Percentiles rank a stretch among this genome's conserved stretches.
Evolutionary conservation across 2,113 vertebrate species (phyloP).

Genomic region (Phyllopteryx taeniolatus): DNA sequence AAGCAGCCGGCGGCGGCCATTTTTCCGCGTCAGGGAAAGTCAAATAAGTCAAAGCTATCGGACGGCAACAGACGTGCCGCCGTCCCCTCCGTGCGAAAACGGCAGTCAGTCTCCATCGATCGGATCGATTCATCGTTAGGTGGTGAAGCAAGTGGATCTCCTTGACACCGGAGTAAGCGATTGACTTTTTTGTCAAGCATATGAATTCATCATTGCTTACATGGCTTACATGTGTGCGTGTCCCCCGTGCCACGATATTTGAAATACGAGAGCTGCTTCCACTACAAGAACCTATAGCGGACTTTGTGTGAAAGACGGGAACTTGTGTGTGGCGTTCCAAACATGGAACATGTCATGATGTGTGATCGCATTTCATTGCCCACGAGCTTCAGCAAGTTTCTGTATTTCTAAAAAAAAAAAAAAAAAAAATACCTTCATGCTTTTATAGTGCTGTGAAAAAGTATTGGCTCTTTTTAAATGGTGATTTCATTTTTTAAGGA

Average conservation of each 20-base stretch:
- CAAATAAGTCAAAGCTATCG: constrained; percentile 73
- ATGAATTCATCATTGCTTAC: neutral
- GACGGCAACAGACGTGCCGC: constrained; percentile 60
- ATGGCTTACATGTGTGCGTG: neutral
- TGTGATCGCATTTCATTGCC: too few relatives aligned
- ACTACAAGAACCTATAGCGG: neutral
- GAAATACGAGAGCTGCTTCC: neutral
- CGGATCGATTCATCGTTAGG: constrained; percentile 51
- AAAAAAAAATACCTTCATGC: too few relatives aligned
- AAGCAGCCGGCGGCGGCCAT: constrained; percentile 38
- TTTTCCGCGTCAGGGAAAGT: constrained; percentile 66
- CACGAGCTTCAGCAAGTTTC: too few relatives aligned
- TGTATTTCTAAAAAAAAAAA: too few relatives aligned
- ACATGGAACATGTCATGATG: too few relatives aligned
- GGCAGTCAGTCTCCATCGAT: constrained; percentile 50
- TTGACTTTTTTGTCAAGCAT: neutral
- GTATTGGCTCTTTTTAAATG: too few relatives aligned
- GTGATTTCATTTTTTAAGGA: too few relatives aligned
- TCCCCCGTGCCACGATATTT: neutral
- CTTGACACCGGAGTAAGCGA: constrained; percentile 1
- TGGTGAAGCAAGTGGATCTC: constrained; percentile 18
- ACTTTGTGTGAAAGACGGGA: neutral
- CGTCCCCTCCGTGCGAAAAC: constrained; percentile 30
- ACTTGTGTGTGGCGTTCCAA: too few relatives aligned
- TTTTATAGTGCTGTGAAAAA: too few relatives aligned